Evolutionary conservation across 2,888 invertebrate species (phyloP), one percentile per base, ranked within the genome.

Genomic region (Tortrix viridana): DNA sequence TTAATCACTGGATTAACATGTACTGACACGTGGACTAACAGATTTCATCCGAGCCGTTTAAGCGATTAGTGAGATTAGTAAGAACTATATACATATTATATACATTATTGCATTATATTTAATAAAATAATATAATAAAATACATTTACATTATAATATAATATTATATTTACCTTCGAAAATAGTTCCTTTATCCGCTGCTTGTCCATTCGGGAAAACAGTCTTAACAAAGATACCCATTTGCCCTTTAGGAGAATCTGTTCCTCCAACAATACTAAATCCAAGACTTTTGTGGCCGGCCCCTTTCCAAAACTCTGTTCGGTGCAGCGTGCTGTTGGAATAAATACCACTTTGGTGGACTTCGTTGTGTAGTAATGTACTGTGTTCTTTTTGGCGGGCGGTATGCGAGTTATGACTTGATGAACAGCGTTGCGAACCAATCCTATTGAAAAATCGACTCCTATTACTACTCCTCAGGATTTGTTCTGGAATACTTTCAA

Each of bases 221-320:
- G 97, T 96, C 88, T 97, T 96, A 5, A 98, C 96, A 84, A 96
- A 97, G 82, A 98, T 97, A 49, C 97, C 97, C 94, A 97, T 96
- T 82, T 95, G 95, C 49, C 97, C 97, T 85, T 96, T 96, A 0
- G 97, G 96, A 2, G 97, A 97, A 85, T 97, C 97, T 54, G 95
- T 94, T 50, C 97, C 98, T 56, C 97, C 98, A 32, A 97, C 97
- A 73, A 97, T 97, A 81, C 97, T 97, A 82, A 98, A 97, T 41
- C 97, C 97, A 55, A 97, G 93, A 60, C 97, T 97, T 84, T 97
- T 97, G 75, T 96, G 95, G 26, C 97, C 96, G 5, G 94, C 94
- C 26, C 97, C 97, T 86, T 97, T 97, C 88, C 95, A 95, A 82
- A 96, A 96, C 60, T 94, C 94, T 12, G 95, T 93, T 77, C 79